Base-by-base conservation (phyloP, 53 echinoderm and acorn worm genomes). In the Mesocentrotus franciscanus region DNA sequence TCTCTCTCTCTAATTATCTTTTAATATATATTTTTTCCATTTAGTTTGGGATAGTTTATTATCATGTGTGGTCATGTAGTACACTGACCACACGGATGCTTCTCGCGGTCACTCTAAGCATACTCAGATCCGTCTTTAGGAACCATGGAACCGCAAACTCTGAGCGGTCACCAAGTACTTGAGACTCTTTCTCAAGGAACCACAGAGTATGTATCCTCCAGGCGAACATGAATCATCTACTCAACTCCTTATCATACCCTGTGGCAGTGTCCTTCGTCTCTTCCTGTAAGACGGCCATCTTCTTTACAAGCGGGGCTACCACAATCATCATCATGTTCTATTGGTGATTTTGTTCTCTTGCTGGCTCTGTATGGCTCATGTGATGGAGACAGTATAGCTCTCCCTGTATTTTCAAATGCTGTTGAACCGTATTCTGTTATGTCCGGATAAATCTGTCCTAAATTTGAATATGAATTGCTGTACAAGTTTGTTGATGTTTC, bases 61-160 rank as follows among this genome's bases (percentile, higher is more conserved):
- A 85, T 85, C 1, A 55, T 90, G 9, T 59, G 90, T 30, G 81
- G 36, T 81, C 81, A 18, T 81, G 81, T 81, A 81, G 81, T 81
- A 81, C 81, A 81, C 36, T 81, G 81, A 81, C 81, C 81, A 42
- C 81, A 42, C 81, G 81, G 81, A 42, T 81, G 33, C 79, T 79
- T 10, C 81, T 81, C 39, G 81, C 81, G 81, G 81, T 81, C 33
- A 36, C 42, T 64, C 64, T 36, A 33, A 81, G 36, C 33, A 81
- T 42, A 81, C 81, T 81, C 81, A 7, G 36, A 81, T 81, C 81
- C 39, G 36, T 78, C 78, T 78, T 15, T 15, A 26, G 42, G 81
- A 42, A 81, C 81, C 81, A 18, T 42, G 42, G 81, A 42, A 81
- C 81, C 81, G 33, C 81, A 81, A 81, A 33, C 42, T 81, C 36